Percentiles rank a stretch among this genome's conserved stretches.
phyloP scores from a whole-genome alignment of 2,113 vertebrate species.

The Tinamus guttatus region DNA sequence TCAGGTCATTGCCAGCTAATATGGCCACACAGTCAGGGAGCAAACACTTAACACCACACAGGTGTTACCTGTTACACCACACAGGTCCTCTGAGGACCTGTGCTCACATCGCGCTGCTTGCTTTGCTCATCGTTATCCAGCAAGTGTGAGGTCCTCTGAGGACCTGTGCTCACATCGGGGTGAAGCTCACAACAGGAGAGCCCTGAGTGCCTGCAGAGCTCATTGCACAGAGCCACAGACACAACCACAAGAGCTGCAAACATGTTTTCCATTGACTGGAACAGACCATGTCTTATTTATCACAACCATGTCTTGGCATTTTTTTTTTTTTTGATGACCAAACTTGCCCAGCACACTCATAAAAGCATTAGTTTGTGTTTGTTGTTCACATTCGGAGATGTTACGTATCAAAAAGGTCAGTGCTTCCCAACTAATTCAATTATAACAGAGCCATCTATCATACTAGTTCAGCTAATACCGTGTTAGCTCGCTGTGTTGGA shows the following conservation, averaged over 20 bases:
- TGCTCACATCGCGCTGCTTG: constrained; percentile 10
- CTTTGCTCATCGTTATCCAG: constrained; percentile 40
- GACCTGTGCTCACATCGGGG: neutral
- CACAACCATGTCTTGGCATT: too few species aligned
- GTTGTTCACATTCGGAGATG: constrained; percentile 57
- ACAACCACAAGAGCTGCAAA: constrained; percentile 29
- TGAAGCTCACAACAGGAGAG: neutral
- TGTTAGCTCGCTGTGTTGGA: neutral
- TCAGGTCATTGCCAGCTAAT: constrained; percentile 64
- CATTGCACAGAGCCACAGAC: neutral
- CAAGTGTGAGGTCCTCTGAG: constrained; percentile 33
- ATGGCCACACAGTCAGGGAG: constrained; percentile 29
- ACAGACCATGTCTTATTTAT: constrained; percentile 45
- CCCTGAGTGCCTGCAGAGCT: neutral
- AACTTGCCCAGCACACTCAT: constrained; percentile 62
- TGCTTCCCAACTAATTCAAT: constrained; percentile 73
- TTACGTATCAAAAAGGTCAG: constrained; percentile 74
- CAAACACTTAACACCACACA: constrained; percentile 61
- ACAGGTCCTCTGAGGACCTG: too few species aligned
- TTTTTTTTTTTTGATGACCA: constrained; percentile 59
- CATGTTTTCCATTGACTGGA: constrained; percentile 54
- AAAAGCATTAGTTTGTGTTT: constrained; percentile 70
- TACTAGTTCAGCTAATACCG: neutral
- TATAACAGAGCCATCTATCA: constrained; percentile 67
- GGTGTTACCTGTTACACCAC: too few species aligned